A percentile compares a stretch with the other conserved stretches of the same genome.
Conservation (phyloP, 2,113 vertebrate genomes). For the Natator depressus region DNA sequence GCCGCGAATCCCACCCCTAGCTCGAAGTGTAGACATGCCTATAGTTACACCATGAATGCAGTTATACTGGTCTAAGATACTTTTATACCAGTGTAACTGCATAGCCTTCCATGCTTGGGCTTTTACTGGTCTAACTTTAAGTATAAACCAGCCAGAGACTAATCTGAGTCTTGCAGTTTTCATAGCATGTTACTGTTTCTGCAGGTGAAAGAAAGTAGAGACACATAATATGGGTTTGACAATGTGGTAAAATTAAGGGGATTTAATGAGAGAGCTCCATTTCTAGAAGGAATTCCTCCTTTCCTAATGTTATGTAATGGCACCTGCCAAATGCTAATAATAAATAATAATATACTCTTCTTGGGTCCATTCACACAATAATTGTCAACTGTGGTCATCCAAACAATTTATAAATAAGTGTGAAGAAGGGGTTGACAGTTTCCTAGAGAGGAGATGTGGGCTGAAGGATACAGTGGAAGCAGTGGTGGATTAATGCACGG, state of each 20-base stretch:
- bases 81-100: neutral
- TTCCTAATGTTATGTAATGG: neutral
- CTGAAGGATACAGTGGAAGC: neutral
- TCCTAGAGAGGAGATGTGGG: neutral
- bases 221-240: neutral
- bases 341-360: neutral
- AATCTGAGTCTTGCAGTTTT: neutral
- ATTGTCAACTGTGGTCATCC: neutral
- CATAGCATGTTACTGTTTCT: neutral
- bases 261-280: neutral
- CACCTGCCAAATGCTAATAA: neutral
- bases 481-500: no score
- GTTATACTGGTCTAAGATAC: neutral
- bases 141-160: neutral
- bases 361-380: neutral
- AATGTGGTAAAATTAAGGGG: neutral
- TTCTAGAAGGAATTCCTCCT: neutral
- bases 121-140: neutral
- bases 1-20: neutral
- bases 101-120: neutral
- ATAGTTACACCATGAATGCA: accelerated
- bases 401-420: neutral
- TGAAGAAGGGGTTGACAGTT: slow-evolving; percentile 31
- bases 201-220: neutral
- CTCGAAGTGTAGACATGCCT: neutral